Base-by-base conservation (phyloP, 2,113 vertebrate genomes). In the Caloenas nicobarica region DNA sequence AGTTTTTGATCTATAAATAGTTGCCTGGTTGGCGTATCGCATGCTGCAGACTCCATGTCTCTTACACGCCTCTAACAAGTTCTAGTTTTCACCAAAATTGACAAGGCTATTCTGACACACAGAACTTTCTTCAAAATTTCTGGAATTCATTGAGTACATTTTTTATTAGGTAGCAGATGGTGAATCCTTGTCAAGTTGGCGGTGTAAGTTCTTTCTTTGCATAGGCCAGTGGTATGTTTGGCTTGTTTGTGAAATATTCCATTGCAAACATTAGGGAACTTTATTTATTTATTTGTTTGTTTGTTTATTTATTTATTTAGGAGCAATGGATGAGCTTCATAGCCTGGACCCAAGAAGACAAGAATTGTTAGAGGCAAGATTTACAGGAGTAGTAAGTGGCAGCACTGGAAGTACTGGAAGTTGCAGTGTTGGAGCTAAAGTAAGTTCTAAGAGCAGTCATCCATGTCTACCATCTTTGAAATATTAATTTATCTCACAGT, bases 301-400 rank as follows among this genome's bases (percentile, higher is more conserved):
- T 84, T 95, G 80, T 73, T 96, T 7, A 76, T 5, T 65, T 9
- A 60, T n/a, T 86, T 83, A 95, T 81, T 74, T 96, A 99, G 99
- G 99, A 98, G 98, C 98, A 97, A 99, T 99, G 99, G 99, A 99
- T 98, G 99, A 99, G 96, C 99, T 99, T 98, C 98, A 99, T 97
- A 99, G 99, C 98, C 98, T 99, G 98, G 99, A 99, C 98, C 99
- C 99, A 97, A 98, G 99, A 97, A 98, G 99, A 96, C 99, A 99
- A 97, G 99, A 99, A 97, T 98, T 99, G 97, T 97, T 99, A 96
- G 99, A 99, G 97, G 99, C 99, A 65, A 98, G 99, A 95, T 99
- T 99, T 95, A 99, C 99, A 93, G 99, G 99, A 44, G 99, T 99
- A 95, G 99, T 99, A 96, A 98, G 99, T 70, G 99, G 99, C 90